Conservation (phyloP, 2,888 invertebrate species). For the Cryptocephalus moraei region DNA sequence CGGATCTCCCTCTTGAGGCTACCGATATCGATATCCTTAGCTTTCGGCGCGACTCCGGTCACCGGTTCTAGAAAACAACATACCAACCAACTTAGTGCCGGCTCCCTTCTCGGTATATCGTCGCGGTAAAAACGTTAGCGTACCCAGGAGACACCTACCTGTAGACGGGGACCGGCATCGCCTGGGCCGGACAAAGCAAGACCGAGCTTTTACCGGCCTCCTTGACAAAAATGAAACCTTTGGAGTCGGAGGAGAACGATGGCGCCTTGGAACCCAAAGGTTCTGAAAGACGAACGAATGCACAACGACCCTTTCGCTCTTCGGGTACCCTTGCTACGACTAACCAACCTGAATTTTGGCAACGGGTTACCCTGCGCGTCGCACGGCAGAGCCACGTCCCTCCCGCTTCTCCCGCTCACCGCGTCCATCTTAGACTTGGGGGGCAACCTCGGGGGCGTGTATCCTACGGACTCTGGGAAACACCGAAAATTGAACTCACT, state of each 20-base stretch:
- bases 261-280: constrained; percentile 47
- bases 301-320: no score
- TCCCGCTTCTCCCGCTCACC: constrained; percentile 8
- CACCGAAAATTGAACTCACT: constrained; percentile 37
- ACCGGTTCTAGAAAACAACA: constrained; percentile 37
- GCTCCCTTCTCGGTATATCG: not conserved
- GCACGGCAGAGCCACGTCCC: constrained; percentile 35
- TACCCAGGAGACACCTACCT: constrained; percentile 39
- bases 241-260: constrained; percentile 37
- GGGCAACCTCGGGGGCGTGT: constrained; percentile 38
- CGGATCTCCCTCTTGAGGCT: constrained; percentile 36
- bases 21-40: constrained; percentile 39
- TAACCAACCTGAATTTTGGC: constrained; percentile 36
- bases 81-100: not conserved
- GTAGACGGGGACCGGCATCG: constrained; percentile 54
- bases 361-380: constrained; percentile 53
- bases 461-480: constrained; percentile 39
- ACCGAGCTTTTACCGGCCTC: constrained; percentile 50
- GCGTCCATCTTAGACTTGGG: constrained; percentile 33
- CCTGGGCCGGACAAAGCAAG: constrained; percentile 68
- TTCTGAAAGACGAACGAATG: constrained; percentile 28
- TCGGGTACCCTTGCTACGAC: not conserved
- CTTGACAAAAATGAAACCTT: constrained; percentile 40
- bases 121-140: not conserved
- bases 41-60: constrained; percentile 38